These are phyloP conservation scores for Eurystomus gularis DNA, from an alignment of 2,113 vertebrate genomes.

Conservation along the genomic window DNA sequence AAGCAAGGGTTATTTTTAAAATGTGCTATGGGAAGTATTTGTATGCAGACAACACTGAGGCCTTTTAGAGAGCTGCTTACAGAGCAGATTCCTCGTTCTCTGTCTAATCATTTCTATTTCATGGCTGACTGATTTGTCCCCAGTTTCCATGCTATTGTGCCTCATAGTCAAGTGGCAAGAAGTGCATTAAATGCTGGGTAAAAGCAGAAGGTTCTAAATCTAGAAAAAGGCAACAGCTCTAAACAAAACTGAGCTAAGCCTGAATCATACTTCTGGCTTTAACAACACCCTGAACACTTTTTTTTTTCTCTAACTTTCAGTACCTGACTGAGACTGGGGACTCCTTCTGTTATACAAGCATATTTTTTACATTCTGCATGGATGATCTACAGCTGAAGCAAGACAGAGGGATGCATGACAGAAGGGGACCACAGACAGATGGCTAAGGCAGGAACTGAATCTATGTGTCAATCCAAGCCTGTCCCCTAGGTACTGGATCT, in stretches of 20 bases:
- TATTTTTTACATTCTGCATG: neutral
- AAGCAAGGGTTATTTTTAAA: conserved; percentile 62
- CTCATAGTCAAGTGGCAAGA: conserved; percentile 33
- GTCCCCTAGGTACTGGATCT: neutral
- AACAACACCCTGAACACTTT: neutral
- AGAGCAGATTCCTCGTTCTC: conserved; percentile 51
- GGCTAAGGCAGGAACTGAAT: neutral
- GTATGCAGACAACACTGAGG: conserved; percentile 43
- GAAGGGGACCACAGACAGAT: neutral
- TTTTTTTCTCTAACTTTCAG: neutral
- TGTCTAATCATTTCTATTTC: conserved; percentile 63
- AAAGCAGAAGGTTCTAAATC: neutral
- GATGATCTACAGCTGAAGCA: neutral
- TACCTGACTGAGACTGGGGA: neutral
- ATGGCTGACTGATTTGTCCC: conserved; percentile 42
- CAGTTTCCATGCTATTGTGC: conserved; percentile 26
- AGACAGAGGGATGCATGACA: neutral
- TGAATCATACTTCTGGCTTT: neutral
- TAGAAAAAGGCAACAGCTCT: neutral
- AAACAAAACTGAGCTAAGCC: neutral
- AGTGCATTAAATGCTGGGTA: neutral
- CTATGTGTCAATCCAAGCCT: neutral
- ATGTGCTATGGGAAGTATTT: conserved; percentile 40
- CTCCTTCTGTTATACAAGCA: neutral
- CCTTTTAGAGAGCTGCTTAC: conserved; percentile 63